Evolutionary conservation across 2,797 vertebrate genomes (phyloP).

Genomic region (Tamandua tetradactyla): DNA sequence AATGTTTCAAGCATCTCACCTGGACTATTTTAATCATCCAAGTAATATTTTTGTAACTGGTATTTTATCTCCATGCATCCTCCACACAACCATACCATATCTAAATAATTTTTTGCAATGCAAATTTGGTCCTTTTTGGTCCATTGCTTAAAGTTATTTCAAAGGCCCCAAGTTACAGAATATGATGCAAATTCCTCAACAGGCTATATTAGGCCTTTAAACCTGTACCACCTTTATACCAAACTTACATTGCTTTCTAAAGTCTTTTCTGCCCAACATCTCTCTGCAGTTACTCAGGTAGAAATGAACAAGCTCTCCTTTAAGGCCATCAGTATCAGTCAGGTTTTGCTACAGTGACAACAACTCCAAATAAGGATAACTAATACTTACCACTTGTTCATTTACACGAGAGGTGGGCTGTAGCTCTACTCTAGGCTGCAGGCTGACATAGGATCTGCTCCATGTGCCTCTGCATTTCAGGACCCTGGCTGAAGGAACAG

Average conservation of each 20-base stretch:
- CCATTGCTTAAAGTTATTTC: slow-evolving; percentile 12
- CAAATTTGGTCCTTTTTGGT: not conserved
- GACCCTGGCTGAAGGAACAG: not conserved
- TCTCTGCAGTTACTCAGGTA: not conserved
- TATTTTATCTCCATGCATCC: not conserved
- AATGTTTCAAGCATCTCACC: not conserved
- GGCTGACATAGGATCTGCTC: not conserved
- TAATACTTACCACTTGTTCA: not conserved
- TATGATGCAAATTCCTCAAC: not conserved
- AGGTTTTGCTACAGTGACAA: slow-evolving; percentile 24
- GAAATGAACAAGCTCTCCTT: not conserved
- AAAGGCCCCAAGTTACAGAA: not conserved
- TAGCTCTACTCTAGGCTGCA: not conserved
- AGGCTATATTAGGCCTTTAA: not conserved
- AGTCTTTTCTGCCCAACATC: not conserved
- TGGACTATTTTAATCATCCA: not conserved
- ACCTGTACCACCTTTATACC: not conserved
- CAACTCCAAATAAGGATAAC: not conserved
- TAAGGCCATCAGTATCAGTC: not conserved
- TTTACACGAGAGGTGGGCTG: no score
- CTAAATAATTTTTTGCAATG: not conserved
- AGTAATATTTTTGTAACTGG: not conserved
- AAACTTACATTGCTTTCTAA: not conserved
- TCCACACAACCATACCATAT: not conserved
- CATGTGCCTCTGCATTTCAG: not conserved